Evolutionary conservation across 2,113 vertebrate genomes (phyloP).

Genomic region (Gambusia affinis): DNA sequence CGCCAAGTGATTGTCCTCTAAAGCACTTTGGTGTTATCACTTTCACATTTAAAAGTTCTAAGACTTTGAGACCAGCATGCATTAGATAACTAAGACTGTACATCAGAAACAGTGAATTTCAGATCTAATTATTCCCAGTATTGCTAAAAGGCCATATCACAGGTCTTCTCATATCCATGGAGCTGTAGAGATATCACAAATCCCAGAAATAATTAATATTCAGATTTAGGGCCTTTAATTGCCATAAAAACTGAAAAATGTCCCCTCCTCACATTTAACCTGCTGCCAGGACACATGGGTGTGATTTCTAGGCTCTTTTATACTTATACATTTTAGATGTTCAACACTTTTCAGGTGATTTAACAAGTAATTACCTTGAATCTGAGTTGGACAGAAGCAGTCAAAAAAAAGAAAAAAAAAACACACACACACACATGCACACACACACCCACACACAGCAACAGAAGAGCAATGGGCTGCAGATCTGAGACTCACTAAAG

Average conservation of each 20-base stretch:
- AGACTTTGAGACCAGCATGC: constrained; percentile 36
- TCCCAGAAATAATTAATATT: constrained; percentile 67
- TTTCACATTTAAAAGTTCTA: constrained; percentile 46
- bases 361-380: constrained; percentile 54
- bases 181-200: constrained; percentile 49
- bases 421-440: too few relatives aligned
- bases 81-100: constrained; percentile 29
- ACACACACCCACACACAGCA: constrained; percentile 3
- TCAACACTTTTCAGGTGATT: constrained; percentile 55
- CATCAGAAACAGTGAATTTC: constrained; percentile 57
- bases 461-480: constrained; percentile 6
- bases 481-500: constrained; percentile 19
- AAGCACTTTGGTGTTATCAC: constrained; percentile 51
- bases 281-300: constrained; percentile 31
- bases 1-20: constrained; percentile 31
- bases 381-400: constrained; percentile 29
- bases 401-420: neutral
- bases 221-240: constrained; percentile 58
- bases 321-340: constrained; percentile 43
- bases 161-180: constrained; percentile 49
- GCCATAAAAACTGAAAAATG: constrained; percentile 41
- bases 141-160: constrained; percentile 56
- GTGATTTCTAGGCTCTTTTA: constrained; percentile 30
- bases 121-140: constrained; percentile 57
- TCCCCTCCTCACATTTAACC: constrained; percentile 44